Evolutionary conservation across 2,113 vertebrate species (phyloP).

Genomic region (Bujurquina vittata): DNA sequence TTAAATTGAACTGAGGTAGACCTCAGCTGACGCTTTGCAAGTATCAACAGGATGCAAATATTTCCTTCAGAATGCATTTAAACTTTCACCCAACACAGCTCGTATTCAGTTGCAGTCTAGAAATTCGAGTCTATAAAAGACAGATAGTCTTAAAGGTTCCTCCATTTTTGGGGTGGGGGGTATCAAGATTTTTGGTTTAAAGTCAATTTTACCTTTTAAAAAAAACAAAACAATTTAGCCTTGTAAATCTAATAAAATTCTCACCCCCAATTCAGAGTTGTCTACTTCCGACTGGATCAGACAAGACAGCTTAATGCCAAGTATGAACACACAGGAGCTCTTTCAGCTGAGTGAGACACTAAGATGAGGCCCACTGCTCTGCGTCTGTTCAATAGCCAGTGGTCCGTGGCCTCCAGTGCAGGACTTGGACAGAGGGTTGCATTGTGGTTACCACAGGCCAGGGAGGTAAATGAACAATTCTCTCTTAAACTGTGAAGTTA

Average conservation of each 20-base stretch:
- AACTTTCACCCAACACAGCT: not conserved
- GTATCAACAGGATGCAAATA: not conserved
- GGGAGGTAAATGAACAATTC: constrained; percentile 43
- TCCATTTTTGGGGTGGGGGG: not conserved
- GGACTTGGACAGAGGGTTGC: constrained; percentile 59
- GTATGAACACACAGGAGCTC: constrained; percentile 40
- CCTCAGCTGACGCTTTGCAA: not conserved
- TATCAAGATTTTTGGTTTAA: too few relatives aligned
- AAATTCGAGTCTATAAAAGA: not conserved
- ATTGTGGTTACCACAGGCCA: constrained; percentile 54
- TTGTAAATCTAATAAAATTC: not conserved
- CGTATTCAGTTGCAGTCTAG: not conserved
- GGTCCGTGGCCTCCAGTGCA: constrained; percentile 47
- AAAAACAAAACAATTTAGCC: not conserved
- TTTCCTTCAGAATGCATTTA: not conserved
- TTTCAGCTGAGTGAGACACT: constrained; percentile 31
- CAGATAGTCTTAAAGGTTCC: not conserved
- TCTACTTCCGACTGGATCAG: constrained; percentile 24
- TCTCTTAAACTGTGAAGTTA: constrained; percentile 46
- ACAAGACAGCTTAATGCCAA: constrained; percentile 24
- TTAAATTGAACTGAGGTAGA: not conserved
- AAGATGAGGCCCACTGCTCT: constrained; percentile 25
- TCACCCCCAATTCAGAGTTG: not conserved
- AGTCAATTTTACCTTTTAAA: not conserved
- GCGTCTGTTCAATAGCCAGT: constrained; percentile 60